These are phyloP conservation scores for Xestia ashworthii DNA, from an alignment of 2,888 invertebrate species.

Conservation along the genomic window DNA sequence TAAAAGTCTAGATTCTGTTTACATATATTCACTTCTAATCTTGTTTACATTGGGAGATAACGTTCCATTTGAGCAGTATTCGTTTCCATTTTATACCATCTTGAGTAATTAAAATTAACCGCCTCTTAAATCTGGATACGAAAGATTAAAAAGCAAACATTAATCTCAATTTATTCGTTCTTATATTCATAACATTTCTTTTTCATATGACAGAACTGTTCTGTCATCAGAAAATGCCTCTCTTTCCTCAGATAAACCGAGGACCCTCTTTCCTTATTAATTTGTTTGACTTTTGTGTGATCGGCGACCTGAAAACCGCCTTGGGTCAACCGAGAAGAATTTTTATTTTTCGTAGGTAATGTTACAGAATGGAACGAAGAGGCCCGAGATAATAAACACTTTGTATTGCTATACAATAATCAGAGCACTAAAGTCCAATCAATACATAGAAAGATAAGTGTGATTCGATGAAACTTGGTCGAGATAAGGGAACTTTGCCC, in stretches of 20 bases:
- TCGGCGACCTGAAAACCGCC: constrained; percentile 56
- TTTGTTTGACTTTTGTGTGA: constrained; percentile 60
- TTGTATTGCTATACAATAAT: constrained; percentile 41
- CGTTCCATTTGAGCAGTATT: constrained; percentile 21
- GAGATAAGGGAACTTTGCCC: constrained; percentile 81
- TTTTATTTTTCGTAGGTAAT: constrained; percentile 33
- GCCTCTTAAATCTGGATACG: constrained; percentile 26
- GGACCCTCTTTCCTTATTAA: constrained; percentile 46
- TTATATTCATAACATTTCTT: constrained; percentile 36
- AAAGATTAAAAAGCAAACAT: constrained; percentile 53
- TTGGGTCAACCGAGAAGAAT: constrained; percentile 45
- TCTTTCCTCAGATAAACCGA: constrained; percentile 28
- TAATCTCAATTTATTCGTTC: constrained; percentile 34
- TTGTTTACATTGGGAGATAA: constrained; percentile 7
- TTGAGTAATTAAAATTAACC: constrained; percentile 48
- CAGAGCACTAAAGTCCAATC: constrained; percentile 75
- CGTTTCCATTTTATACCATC: constrained; percentile 22
- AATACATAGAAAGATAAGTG: constrained; percentile 83
- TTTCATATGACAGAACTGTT: constrained; percentile 29
- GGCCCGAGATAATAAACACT: constrained; percentile 31
- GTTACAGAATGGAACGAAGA: constrained; percentile 12
- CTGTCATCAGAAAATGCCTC: constrained; percentile 30
- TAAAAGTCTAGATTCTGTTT: background rate
- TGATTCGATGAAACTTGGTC: constrained; percentile 79
- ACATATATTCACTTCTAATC: background rate